phyloP scores from a whole-genome alignment of 2,797 vertebrate genomes.

The Danio choprae region DNA sequence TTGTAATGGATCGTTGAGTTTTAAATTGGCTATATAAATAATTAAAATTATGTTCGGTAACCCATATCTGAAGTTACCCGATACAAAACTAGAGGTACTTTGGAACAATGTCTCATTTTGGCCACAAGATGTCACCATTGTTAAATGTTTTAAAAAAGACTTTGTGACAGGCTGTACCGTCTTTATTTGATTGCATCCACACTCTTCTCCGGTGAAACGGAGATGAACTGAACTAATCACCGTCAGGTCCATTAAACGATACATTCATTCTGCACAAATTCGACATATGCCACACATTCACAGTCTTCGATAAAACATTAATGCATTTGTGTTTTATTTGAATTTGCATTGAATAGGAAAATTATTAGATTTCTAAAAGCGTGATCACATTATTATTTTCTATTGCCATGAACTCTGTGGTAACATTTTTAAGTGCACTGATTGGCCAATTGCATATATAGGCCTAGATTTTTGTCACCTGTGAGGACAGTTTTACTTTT shows the following conservation, averaged over 20 bases:
- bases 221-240: neutral
- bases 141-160: neutral
- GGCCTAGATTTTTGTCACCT: neutral
- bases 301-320: neutral
- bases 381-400: neutral
- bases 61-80: neutral
- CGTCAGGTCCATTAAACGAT: neutral
- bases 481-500: neutral
- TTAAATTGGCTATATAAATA: neutral
- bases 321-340: neutral
- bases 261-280: neutral
- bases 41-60: too few relatives aligned
- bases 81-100: neutral
- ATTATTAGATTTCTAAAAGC: neutral
- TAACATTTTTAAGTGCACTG: neutral
- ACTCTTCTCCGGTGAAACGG: neutral
- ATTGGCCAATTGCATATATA: neutral
- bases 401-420: neutral
- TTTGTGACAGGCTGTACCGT: neutral
- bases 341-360: neutral
- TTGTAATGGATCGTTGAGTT: neutral
- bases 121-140: slow-evolving; percentile 53
- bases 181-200: neutral
- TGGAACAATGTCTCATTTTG: neutral
- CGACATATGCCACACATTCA: neutral